Base-by-base conservation (phyloP, 2,797 vertebrate genomes). In the Prunella strophiata region DNA sequence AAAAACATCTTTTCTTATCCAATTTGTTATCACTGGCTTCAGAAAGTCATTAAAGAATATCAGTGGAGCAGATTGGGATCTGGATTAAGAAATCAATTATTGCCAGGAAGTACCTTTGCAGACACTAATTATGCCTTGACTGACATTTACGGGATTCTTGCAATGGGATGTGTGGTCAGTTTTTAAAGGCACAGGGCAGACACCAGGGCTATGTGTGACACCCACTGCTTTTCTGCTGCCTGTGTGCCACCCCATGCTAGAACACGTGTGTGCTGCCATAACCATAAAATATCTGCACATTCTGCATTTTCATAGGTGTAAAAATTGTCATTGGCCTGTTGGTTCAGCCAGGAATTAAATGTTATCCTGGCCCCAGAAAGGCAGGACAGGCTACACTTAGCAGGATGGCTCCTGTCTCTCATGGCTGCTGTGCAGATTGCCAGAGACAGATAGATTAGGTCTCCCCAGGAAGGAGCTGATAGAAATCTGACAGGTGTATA, bases 11-110 rank as follows among this genome's bases (percentile, higher is more conserved):
- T 89, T 95, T 95, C 93, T 81, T 70, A 96, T 96, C 78, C 86
- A 92, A 89, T 94, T 95, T 97, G 79, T 91, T 96, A 93, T 86
- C 82, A 88, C 74, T 85, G 89, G 48, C 90, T 97, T 97, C 89
- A 96, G 77, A 94, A 97, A 96, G 93, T 86, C 88, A 89, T 93
- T 96, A 96, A 94, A 96, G 82, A 67, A 81, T 95, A 94, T 96
- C 55, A 80, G 79, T 70, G 65, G 59, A 84, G 47, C 91, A 95
- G 92, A 95, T 92, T 95, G 86, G 57, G 52, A 77, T 74, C 59
- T 96, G 54, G 70, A 94, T 91, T 90, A 94, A 96, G 88, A 96
- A 94, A 89, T 92, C 93, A 76, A 94, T 96, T 95, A 81, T 95
- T 95, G 91, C 85, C 82, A 94, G 87, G 71, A 96, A 95, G 59